Evolutionary conservation across 2,888 invertebrate genomes (phyloP), one percentile per base, ranked within the genome.

Genomic region (Choristoneura rosaceana): DNA sequence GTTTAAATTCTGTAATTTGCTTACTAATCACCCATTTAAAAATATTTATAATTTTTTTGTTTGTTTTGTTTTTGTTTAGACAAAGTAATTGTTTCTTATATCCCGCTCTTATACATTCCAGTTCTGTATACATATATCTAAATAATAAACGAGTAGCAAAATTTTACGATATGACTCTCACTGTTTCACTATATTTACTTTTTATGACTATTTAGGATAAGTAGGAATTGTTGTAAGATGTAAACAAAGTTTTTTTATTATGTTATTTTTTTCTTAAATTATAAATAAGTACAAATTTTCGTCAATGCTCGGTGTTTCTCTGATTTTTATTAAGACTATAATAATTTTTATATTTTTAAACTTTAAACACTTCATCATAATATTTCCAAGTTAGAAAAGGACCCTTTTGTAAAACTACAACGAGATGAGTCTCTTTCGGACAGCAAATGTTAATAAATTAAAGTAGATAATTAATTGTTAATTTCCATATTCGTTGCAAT

Each of bases 131-230:
- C 25, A 25, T 84, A 86, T 12, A 52, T 17, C 81, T 79, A 63
- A 81, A 78, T 77, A 81, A 82, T 80, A 81, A 82, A 84, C 76
- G 81, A 86, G 86, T 92, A 90, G 89, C 80, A 76, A 84, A 80
- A 84, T 87, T 89, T 90, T 90, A 88, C 87, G 87, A 85, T 87
- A 80, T 86, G 85, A 85, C 84, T 90, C 84, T 90, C 90, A 91
- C 88, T 85, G 79, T 91, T 89, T 90, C 87, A 88, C 89, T 90
- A 85, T 87, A 87, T 86, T 83, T 85, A 84, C 81, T 84, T 85
- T 86, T 79, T 82, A 82, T 77, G 78, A 76, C 71, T 79, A 80
- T 78, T 79, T 87, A 86, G 81, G 79, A 60, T 90, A 85, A 85
- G 82, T 82, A 86, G 81, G 77, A 79, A 75, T 81, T 74, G 74